These are phyloP conservation scores for Fregetta grallaria DNA, from an alignment of 2,113 vertebrate species.

Conservation along the genomic window DNA sequence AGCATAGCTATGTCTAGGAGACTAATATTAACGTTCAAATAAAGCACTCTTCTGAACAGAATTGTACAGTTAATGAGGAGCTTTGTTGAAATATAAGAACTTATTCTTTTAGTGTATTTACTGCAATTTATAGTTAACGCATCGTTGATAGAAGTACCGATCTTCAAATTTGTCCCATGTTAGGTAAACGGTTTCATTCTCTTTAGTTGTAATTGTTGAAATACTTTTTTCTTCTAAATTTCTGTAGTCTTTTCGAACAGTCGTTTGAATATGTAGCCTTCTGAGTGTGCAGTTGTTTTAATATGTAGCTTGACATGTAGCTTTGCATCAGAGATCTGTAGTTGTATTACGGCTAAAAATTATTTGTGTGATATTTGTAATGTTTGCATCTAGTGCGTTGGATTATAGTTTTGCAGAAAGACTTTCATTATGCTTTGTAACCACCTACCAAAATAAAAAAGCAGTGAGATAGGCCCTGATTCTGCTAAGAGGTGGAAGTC, in stretches of 20 bases:
- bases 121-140: not conserved
- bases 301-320: not conserved
- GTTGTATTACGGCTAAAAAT: not conserved
- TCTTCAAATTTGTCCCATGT: not conserved
- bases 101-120: not conserved
- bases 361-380: not conserved
- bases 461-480: not conserved
- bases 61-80: not conserved
- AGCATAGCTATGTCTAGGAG: not conserved
- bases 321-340: not conserved
- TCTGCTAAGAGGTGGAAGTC: slow-evolving; percentile 1
- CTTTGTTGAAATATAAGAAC: not conserved
- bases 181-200: not conserved
- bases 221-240: not conserved
- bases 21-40: not conserved
- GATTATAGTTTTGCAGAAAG: slow-evolving; percentile 14
- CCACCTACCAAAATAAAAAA: not conserved
- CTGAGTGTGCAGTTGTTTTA: not conserved
- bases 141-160: not conserved
- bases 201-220: not conserved
- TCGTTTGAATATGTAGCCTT: not conserved
- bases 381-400: not conserved
- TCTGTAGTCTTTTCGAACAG: not conserved
- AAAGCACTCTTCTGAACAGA: not conserved
- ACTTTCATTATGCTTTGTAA: not conserved